Base-by-base conservation (phyloP, 64 coral and sea anemone species). In the Montipora foliosa region DNA sequence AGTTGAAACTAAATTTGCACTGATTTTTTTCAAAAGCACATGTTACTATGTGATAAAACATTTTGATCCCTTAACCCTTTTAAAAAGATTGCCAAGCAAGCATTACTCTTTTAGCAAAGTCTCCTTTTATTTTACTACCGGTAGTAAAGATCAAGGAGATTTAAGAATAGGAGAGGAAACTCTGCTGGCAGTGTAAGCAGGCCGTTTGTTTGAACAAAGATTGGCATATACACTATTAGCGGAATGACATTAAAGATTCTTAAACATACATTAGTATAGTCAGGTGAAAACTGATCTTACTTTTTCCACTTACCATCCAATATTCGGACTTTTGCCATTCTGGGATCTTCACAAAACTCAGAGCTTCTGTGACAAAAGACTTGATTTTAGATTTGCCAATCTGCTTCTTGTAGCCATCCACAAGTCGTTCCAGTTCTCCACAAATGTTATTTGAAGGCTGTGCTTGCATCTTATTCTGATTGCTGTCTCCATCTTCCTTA, bases 281-380 rank as follows among this genome's bases (percentile, higher is more conserved):
- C 37, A 37, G 37, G 37, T 0, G 1, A 37, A 37, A 37, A 37
- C 1, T 2, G 17, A 78, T 48, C 47, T 47, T 49, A 11, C 3
- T 15, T 49, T 49, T 10, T 24, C 6, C 5, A 17, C 82, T 90
- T 75, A 97, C 96, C 93, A 85, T 92, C 96, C 96, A 98, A 46
- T 95, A 61, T 76, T 92, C 89, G 6, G 96, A 98, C 50, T 83
- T 95, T 29, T 98, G 96, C 96, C 96, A 98, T 16, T 94, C 93
- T 61, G 96, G 96, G 24, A 98, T 74, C 82, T 89, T 95, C 2
- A 98, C 84, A 74, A 93, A 77, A 67, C 96, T 85, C 13, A 97
- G 78, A 7, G 93, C 87, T 15, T 92, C 93, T 55, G 76, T 71
- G 47, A 97, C 84, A 70, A 97, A 95, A 29, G 88, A 94, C 73